Evolutionary conservation across 2,113 vertebrate species (phyloP), one percentile per base, ranked within the genome.

Genomic region (Leptocoma aspasia): DNA sequence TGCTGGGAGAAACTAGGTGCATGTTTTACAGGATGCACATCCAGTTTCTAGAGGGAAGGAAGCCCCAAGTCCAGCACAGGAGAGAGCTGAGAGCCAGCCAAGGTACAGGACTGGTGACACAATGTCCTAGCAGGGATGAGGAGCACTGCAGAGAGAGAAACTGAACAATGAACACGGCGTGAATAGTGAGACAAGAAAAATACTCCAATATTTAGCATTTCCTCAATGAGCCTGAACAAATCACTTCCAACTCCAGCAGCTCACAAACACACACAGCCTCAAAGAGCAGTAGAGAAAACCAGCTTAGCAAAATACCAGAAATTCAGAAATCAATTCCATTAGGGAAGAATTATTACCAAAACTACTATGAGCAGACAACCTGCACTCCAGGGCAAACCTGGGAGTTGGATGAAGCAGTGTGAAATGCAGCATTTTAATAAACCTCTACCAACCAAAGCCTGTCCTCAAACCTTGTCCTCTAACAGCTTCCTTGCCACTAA

Each of bases 121-220:
- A 96, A 65, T 94, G 95, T 97, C 97, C 97, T 97, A 96, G 97
- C 91, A 96, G 95, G 95, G 89, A 95, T 95, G 97, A 97, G 92
- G 92, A 92, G 70, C 97, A 96, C 98, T 97, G 97, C 87, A 85
- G 97, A 98, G 96, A 98, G 96, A 98, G 91, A 98, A 98, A 98
- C 97, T 98, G 97, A 94, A 97, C 97, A 98, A 94, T 97, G 94
- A 97, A 94, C 97, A 94, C 92, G 88, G 33, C 61, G 95, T 96
- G 97, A 97, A 97, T 7, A 97, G 95, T 30, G 82, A 93, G 87
- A 97, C 96, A 86, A 71, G 90, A 78, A 77, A 93, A 97, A 52
- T 24, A 96, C 72, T 81, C 85, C 95, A 93, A 89, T 83, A 96
- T 86, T 95, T 50, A 97, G 91, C 91, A 95, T 97, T 95, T 77